phyloP scores from a whole-genome alignment of 1,140 invertebrate genomes.

The Cydia fagiglandana region DNA sequence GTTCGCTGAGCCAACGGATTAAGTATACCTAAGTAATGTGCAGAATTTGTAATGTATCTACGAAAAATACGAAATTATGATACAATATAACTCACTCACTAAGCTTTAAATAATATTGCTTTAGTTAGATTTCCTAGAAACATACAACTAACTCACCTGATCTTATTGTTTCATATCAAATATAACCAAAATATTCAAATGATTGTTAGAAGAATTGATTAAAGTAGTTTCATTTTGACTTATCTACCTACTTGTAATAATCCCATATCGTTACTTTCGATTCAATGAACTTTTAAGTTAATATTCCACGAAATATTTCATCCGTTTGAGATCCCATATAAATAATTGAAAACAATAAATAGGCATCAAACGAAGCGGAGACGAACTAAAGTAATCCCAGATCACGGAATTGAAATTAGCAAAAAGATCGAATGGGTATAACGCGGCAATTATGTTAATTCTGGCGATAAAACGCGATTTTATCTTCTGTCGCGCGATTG shows the following conservation, averaged over 20 bases:
- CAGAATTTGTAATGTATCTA: too few species aligned
- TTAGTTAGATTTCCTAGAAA: too few species aligned
- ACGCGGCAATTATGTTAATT: constrained; percentile 62
- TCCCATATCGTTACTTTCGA: not conserved
- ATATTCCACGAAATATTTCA: not conserved
- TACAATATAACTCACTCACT: too few species aligned
- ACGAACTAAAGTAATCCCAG: constrained; percentile 10
- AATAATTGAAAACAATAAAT: constrained; percentile 19
- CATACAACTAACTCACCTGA: too few species aligned
- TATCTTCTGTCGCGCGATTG: constrained; percentile 57
- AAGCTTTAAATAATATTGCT: too few species aligned
- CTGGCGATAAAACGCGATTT: constrained; percentile 51
- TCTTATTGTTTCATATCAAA: too few species aligned
- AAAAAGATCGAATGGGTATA: constrained; percentile 39
- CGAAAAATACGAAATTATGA: too few species aligned
- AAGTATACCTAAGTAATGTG: too few species aligned
- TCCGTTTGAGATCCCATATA: not conserved
- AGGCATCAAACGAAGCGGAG: constrained; percentile 9
- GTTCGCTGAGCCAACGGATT: too few species aligned
- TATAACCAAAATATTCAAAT: too few species aligned
- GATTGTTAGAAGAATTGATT: too few species aligned
- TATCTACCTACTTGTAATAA: not conserved
- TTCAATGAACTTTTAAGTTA: not conserved
- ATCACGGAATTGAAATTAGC: constrained; percentile 31
- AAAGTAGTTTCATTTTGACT: too few species aligned